Percentiles rank a stretch among this genome's conserved stretches.
phyloP scores from a whole-genome alignment of 2,797 vertebrate species.

The Lycodopsis pacificus region DNA sequence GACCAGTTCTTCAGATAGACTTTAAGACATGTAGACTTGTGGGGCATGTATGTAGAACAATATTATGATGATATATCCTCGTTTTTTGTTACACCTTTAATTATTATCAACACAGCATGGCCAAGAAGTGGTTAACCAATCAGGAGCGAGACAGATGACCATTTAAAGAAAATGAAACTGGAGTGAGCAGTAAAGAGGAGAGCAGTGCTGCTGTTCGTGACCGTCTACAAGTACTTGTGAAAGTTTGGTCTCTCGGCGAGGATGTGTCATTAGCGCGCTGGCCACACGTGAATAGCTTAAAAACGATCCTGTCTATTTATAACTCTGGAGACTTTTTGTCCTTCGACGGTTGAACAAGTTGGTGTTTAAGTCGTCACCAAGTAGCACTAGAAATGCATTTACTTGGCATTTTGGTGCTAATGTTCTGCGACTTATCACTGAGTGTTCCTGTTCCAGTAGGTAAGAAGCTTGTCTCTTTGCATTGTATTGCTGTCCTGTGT shows the following conservation, averaged over 20 bases:
- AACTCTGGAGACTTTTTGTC: neutral
- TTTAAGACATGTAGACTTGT: neutral
- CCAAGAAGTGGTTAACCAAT: constrained; percentile 23
- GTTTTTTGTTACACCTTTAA: neutral
- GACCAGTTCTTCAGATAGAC: neutral
- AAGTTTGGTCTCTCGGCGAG: neutral
- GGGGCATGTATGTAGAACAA: too few relatives aligned
- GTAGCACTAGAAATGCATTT: constrained; percentile 36
- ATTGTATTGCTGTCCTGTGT: neutral
- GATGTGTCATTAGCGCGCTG: neutral
- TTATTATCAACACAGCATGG: neutral
- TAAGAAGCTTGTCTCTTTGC: constrained; percentile 47
- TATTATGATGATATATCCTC: too few relatives aligned
- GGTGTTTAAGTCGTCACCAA: neutral
- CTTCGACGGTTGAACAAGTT: neutral
- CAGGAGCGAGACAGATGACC: neutral
- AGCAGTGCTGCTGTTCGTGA: neutral
- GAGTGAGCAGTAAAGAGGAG: neutral
- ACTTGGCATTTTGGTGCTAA: constrained; percentile 27
- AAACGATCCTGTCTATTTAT: constrained; percentile 16
- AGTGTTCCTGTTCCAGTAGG: constrained; percentile 55
- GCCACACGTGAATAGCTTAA: constrained; percentile 40
- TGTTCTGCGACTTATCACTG: neutral
- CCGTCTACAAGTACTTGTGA: neutral
- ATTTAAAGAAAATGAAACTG: constrained; percentile 11